These are phyloP conservation scores for Ptychodera flava DNA, from an alignment of 35 echinoderm and acorn worm genomes.

Conservation along the genomic window DNA sequence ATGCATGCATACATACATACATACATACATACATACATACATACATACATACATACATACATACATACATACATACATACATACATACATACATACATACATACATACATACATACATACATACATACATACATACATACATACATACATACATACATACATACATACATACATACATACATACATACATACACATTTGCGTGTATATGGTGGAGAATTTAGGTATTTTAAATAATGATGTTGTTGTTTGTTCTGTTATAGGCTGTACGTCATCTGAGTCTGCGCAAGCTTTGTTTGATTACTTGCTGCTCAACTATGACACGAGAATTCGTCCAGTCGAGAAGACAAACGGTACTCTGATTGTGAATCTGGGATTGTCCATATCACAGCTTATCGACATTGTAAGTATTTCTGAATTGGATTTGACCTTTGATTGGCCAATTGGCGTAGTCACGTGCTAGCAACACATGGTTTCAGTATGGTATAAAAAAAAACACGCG, in stretches of 20 bases:
- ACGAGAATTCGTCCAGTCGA: no score
- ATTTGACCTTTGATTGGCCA: no score
- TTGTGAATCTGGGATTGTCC: not conserved
- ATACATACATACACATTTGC: not conserved
- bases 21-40: not conserved
- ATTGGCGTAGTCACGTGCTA: no score
- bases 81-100: not conserved
- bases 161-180: constrained; percentile 2
- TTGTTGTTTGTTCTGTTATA: not conserved
- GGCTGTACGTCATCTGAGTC: not conserved
- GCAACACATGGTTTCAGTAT: no score
- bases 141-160: not conserved
- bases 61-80: not conserved
- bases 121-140: constrained; percentile 2
- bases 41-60: constrained; percentile 2
- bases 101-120: constrained; percentile 2
- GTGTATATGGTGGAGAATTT: not conserved
- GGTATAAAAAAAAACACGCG: no score
- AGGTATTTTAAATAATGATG: not conserved
- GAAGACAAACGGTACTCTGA: no score
- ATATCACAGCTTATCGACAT: no score
- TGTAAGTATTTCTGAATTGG: no score
- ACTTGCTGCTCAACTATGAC: not conserved
- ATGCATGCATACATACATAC: not conserved
- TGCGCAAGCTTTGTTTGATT: not conserved